A percentile compares a stretch with the other conserved stretches of the same genome.
Conservation (phyloP, 2,797 vertebrate species). For the Takifugu ocellatus region DNA sequence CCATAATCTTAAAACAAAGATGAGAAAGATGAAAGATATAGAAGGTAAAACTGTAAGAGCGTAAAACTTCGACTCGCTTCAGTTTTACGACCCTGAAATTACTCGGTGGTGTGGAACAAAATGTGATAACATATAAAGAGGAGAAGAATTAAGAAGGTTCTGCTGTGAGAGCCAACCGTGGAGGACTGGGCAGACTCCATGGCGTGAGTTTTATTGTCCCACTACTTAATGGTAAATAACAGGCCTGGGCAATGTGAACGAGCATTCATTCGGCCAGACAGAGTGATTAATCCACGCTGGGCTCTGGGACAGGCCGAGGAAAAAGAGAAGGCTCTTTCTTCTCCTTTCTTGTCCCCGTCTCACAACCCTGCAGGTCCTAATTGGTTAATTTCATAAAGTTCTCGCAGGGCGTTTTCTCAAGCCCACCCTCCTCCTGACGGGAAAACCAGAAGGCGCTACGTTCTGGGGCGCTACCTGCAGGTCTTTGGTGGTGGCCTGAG, state of each 20-base stretch:
- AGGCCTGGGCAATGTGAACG: conserved; percentile 65
- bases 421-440: conserved; percentile 21
- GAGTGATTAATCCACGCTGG: conserved; percentile 77
- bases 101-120: neutral
- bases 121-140: neutral
- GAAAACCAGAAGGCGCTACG: conserved; percentile 11
- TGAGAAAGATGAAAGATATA: neutral
- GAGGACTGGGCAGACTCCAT: conserved; percentile 55
- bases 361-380: conserved; percentile 59
- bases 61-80: neutral
- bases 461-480: conserved; percentile 57
- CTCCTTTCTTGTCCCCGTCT: conserved; percentile 51
- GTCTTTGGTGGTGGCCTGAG: conserved; percentile 39
- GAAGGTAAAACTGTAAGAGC: neutral
- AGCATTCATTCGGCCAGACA: conserved; percentile 74
- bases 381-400: conserved; percentile 79
- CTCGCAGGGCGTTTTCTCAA: conserved; percentile 47
- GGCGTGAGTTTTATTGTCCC: conserved; percentile 74
- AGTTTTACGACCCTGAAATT: neutral
- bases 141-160: conserved; percentile 8
- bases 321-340: conserved; percentile 55
- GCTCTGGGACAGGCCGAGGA: conserved; percentile 48
- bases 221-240: conserved; percentile 74
- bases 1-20: too few species aligned
- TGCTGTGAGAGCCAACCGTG: conserved; percentile 28